A percentile compares a stretch with the other conserved stretches of the same genome.
Evolutionary conservation across 2,113 vertebrate species (phyloP).

Genomic region (Laticauda laticaudata): DNA sequence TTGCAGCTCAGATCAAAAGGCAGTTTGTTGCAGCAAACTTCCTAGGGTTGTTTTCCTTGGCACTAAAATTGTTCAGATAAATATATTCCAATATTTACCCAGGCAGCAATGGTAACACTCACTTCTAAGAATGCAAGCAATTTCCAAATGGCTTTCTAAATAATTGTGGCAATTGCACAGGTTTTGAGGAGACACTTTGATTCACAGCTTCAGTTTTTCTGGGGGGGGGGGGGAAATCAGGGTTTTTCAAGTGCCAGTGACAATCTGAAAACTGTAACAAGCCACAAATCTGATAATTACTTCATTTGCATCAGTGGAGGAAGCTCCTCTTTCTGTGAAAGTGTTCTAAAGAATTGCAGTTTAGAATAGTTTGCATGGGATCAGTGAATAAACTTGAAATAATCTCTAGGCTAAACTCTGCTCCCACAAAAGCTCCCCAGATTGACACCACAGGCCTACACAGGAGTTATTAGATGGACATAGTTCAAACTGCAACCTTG

Average conservation of each 20-base stretch:
- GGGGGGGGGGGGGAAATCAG: background rate
- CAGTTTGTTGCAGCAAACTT: background rate
- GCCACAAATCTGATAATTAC: too few species aligned
- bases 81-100: constrained; percentile 22
- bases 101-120: background rate
- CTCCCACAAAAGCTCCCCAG: background rate
- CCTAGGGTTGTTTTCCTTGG: constrained; percentile 20
- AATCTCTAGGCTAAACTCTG: background rate
- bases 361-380: background rate
- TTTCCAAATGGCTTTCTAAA: background rate
- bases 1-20: constrained; percentile 40
- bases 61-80: constrained; percentile 27
- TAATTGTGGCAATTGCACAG: background rate
- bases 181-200: background rate
- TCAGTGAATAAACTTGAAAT: background rate
- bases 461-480: background rate
- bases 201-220: background rate
- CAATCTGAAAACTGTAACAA: background rate
- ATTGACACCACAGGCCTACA: background rate
- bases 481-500: background rate
- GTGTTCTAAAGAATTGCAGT: background rate
- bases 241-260: background rate
- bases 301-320: background rate
- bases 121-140: constrained; percentile 4
- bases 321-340: background rate